Evolutionary conservation across 2,797 vertebrate species (phyloP).

Genomic region (Hapalemur alaotrensis): DNA sequence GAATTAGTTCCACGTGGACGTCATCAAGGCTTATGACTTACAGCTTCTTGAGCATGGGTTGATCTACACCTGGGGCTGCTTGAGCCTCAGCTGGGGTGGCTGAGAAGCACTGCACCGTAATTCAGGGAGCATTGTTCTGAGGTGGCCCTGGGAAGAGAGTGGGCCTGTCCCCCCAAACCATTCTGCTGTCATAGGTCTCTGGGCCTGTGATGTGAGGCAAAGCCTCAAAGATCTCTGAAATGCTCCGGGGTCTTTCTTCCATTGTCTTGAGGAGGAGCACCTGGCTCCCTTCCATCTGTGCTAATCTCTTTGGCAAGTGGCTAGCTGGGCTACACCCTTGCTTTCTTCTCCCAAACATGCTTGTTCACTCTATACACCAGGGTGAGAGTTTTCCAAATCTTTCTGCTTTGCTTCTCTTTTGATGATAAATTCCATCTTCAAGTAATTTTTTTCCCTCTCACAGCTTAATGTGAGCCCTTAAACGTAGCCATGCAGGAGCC

Average conservation of each 20-base stretch:
- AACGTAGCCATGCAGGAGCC: neutral
- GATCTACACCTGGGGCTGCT: neutral
- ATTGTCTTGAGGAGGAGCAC: neutral
- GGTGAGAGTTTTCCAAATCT: neutral
- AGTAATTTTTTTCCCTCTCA: neutral
- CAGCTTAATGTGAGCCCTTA: neutral
- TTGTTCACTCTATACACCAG: neutral
- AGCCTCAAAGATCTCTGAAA: neutral
- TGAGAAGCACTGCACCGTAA: neutral
- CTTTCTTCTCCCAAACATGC: neutral
- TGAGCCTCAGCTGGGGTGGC: neutral
- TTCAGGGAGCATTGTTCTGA: neutral
- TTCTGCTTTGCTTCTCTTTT: neutral
- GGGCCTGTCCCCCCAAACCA: neutral
- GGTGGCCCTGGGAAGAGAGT: neutral
- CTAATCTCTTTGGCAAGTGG: neutral
- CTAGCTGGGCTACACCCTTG: neutral
- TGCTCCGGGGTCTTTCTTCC: neutral
- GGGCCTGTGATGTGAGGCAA: neutral
- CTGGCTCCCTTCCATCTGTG: neutral
- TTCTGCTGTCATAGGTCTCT: neutral
- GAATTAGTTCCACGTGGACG: neutral
- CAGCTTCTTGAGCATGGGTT: neutral
- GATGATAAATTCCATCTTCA: neutral
- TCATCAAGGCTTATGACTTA: neutral